Evolutionary conservation across 2,888 invertebrate genomes (phyloP), one percentile per base, ranked within the genome.

Genomic region (Brachyopa scutellaris): DNA sequence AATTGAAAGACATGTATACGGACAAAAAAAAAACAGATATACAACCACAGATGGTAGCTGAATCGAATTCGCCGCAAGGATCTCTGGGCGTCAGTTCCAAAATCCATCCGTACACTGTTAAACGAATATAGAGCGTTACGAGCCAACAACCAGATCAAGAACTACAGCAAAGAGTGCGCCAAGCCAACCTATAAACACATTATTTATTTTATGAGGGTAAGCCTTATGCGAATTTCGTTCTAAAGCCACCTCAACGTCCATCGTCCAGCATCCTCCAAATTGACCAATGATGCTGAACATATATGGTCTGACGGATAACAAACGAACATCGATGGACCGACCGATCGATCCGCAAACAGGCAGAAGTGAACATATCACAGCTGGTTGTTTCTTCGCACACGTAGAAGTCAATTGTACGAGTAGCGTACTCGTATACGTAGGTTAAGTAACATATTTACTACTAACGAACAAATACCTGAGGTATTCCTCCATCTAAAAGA

Each of bases 271-370:
- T 47, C 59, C 38, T 62, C 61, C 62, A 77, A 77, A 70, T 77
- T 77, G 70, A 70, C 76, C 76, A 70, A 55, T 62, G 70, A 61
- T 77, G 45, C 55, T 47, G 49, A 49, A 70, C 77, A 55, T 62
- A 76, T 76, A 64, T 70, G 62, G 64, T 57, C 72, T 72, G 77
- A 77, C 72, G 72, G 62, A 70, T 72, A 77, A 77, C 77, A 70
- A 70, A 70, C 77, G 55, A 64, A 70, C 77, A 62, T 70, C 51
- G 47, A 70, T 38, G 51, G 49, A 45, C 53, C 45, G 15, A 61
- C 53, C 61, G 38, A 69, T 69, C 59, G 59, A 72, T 61, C 61
- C 49, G 17, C 62, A 51, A 49, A 38, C 17, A 11, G 26, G 26
- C 53, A 69, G 19, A 36, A 76, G 53, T 76, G 42, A 45, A 59